phyloP scores from a whole-genome alignment of 2,888 invertebrate genomes.

The Cheiracanthium punctorium region DNA sequence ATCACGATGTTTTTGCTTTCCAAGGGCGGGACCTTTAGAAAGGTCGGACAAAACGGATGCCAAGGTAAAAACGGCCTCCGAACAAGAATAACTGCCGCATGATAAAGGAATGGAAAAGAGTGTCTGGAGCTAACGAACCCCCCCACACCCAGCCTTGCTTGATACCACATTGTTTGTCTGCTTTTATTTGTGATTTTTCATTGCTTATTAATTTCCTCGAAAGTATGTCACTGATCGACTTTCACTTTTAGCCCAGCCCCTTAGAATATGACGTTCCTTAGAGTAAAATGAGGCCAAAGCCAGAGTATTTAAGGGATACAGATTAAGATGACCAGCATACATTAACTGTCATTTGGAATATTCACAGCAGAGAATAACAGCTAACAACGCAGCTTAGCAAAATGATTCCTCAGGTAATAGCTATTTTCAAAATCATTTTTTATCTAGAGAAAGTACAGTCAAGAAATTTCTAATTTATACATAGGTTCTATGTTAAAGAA shows the following conservation, averaged over 20 bases:
- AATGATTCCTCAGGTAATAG: background rate
- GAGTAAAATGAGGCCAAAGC: slow-evolving; percentile 47
- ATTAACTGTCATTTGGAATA: background rate
- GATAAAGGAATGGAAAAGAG: background rate
- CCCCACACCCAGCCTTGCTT: background rate
- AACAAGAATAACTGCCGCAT: background rate
- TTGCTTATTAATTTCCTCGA: background rate
- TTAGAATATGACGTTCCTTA: slow-evolving; percentile 31
- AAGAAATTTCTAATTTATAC: no score
- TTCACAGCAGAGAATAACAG: background rate
- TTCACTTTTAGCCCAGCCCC: slow-evolving; percentile 54
- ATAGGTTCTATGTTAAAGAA: no score
- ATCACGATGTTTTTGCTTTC: background rate
- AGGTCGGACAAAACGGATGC: background rate
- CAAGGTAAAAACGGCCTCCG: background rate
- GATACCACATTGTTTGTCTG: background rate
- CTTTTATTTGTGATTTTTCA: background rate
- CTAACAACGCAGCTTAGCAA: background rate
- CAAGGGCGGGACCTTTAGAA: background rate
- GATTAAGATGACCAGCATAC: no score
- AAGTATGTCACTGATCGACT: slow-evolving; percentile 61
- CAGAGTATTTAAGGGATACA: slow-evolving; percentile 41
- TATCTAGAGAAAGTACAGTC: no score
- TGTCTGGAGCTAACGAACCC: background rate
- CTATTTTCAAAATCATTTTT: no score